phyloP scores from a whole-genome alignment of 2,113 vertebrate genomes.

The Eretmochelys imbricata region DNA sequence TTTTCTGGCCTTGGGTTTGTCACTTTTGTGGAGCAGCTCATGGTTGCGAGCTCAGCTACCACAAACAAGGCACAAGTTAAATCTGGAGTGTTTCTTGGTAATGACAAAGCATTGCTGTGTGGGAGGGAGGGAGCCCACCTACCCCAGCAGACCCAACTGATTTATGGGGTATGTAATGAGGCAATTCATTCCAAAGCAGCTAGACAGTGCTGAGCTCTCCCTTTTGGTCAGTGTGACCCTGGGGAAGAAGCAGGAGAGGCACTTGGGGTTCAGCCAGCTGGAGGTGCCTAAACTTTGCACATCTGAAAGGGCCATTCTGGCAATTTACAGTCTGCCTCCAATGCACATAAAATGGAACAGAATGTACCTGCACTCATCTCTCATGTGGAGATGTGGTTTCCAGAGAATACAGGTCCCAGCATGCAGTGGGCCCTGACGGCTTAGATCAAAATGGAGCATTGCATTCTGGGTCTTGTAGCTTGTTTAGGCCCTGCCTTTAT shows the following conservation, averaged over 20 bases:
- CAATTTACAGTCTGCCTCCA: not conserved
- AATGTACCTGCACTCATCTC: constrained; percentile 15
- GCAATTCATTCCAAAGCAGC: not conserved
- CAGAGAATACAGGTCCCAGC: constrained; percentile 7
- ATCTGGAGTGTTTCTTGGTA: not conserved
- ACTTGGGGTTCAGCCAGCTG: not conserved
- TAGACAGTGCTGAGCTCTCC: not conserved
- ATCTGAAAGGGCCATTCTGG: not conserved
- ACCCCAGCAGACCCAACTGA: not conserved
- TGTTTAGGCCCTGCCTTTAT: not conserved
- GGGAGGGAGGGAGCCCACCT: not conserved
- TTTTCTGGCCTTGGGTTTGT: not conserved
- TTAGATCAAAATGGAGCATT: constrained; percentile 27
- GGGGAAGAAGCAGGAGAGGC: not conserved
- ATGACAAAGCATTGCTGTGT: not conserved
- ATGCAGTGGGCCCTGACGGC: constrained; percentile 27
- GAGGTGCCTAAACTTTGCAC: not conserved
- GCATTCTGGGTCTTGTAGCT: not conserved
- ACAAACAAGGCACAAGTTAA: not conserved
- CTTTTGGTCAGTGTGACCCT: constrained; percentile 29
- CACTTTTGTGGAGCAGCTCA: not conserved
- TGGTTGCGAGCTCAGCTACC: not conserved
- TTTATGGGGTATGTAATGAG: not conserved
- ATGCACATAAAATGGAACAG: constrained; percentile 1
- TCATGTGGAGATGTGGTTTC: not conserved